Evolutionary conservation across 2,888 invertebrate genomes (phyloP).

Genomic region (Daptonema setosum): DNA sequence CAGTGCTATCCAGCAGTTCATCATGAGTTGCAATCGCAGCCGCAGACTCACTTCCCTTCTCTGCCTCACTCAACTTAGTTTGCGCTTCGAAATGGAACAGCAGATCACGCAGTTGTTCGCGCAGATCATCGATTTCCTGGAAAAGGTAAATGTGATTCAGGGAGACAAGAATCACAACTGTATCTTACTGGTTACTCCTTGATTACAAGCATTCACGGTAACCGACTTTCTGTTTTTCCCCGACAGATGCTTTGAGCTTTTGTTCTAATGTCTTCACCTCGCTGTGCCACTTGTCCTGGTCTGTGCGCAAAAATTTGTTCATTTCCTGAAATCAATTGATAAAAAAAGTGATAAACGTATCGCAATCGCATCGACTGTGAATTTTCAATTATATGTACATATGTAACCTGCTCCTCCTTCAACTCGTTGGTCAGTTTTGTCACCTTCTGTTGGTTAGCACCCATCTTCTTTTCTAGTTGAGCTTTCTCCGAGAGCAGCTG

Average conservation of each 20-base stretch:
- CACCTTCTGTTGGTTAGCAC: conserved; percentile 51
- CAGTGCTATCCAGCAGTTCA: too few species aligned
- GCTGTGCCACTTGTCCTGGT: conserved; percentile 48
- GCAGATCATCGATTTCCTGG: conserved; percentile 51
- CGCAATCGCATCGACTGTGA: too few species aligned
- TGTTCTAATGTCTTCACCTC: conserved; percentile 40
- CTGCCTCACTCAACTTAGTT: conserved; percentile 31
- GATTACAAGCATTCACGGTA: too few species aligned
- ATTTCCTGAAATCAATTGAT: too few species aligned
- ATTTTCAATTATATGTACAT: too few species aligned
- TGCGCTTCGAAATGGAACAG: conserved; percentile 90
- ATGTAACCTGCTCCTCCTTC: conserved; percentile 19
- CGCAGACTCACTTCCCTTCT: too few species aligned
- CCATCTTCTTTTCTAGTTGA: conserved; percentile 43
- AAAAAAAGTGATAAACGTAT: too few species aligned
- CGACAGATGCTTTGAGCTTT: conserved; percentile 31
- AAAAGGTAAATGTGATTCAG: neutral
- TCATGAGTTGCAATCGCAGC: too few species aligned
- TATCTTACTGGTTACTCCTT: too few species aligned
- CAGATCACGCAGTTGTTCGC: conserved; percentile 77
- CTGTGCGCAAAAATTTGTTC: conserved; percentile 50
- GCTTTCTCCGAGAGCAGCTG: too few species aligned
- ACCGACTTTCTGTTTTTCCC: too few species aligned
- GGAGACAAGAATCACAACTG: too few species aligned
- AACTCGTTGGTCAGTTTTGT: conserved; percentile 13